phyloP scores from a whole-genome alignment of 2,113 vertebrate genomes.

The Echinops telfairi region DNA sequence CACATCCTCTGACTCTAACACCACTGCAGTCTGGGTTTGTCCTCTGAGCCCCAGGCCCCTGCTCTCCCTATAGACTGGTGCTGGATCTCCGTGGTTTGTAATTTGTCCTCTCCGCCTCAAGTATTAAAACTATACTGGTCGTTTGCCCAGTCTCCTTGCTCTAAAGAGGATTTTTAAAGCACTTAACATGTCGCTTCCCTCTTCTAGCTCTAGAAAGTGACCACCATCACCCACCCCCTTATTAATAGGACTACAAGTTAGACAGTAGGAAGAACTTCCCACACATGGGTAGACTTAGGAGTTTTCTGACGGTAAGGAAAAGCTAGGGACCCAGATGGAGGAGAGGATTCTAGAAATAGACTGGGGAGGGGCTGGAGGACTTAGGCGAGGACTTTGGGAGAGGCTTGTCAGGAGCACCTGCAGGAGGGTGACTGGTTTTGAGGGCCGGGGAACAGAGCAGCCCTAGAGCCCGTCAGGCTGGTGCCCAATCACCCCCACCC shows the following conservation, averaged over 20 bases:
- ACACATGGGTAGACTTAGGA: neutral
- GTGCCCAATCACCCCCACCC: neutral
- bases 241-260: constrained; percentile 47
- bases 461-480: neutral
- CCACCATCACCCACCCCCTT: constrained; percentile 7
- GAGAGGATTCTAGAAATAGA: neutral
- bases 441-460: neutral
- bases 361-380: neutral
- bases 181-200: neutral
- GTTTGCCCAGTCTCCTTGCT: neutral
- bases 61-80: neutral
- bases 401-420: neutral
- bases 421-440: neutral
- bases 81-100: neutral
- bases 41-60: neutral
- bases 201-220: constrained; percentile 26
- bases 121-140: neutral
- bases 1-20: neutral
- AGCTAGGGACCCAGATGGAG: neutral
- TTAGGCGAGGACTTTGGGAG: neutral
- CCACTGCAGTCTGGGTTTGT: neutral
- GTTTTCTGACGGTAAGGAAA: neutral
- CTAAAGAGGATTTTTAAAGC: neutral
- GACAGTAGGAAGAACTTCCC: constrained; percentile 73
- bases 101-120: neutral